Evolutionary conservation across 2,113 vertebrate species (phyloP).

Genomic region (Phalacrocorax carbo): DNA sequence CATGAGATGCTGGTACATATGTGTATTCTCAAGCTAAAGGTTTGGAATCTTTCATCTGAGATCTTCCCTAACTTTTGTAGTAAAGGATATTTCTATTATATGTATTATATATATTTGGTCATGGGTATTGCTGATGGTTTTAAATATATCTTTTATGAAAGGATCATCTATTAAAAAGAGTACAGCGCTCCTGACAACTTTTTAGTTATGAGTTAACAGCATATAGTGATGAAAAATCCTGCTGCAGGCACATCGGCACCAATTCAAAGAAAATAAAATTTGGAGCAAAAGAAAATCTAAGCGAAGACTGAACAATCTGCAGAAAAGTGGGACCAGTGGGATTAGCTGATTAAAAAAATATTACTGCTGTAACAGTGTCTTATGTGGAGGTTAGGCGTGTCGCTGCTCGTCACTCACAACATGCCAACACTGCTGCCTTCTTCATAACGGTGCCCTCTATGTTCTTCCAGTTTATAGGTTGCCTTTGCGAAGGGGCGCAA

Average conservation of each 20-base stretch:
- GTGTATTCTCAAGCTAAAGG: neutral
- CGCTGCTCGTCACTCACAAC: neutral
- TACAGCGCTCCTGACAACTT: neutral
- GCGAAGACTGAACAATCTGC: neutral
- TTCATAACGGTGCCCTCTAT: neutral
- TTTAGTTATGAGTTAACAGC: neutral
- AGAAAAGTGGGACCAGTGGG: neutral
- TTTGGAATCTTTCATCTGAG: neutral
- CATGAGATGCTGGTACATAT: neutral
- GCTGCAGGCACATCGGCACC: neutral
- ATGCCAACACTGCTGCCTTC: neutral
- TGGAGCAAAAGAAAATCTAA: neutral
- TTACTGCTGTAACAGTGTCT: neutral
- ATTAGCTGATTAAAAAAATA: neutral
- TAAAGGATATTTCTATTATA: neutral
- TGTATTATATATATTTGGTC: neutral
- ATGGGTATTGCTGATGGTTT: neutral
- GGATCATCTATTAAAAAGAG: neutral
- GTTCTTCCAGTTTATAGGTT: neutral
- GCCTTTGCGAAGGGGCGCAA: neutral
- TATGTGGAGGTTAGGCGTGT: neutral
- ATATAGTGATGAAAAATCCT: neutral
- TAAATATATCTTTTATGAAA: neutral
- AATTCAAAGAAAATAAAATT: neutral
- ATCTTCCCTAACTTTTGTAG: neutral